Percentiles rank a stretch among this genome's conserved stretches.
Conservation (phyloP, 64 coral and sea anemone genomes). For the Anthopleura sola region DNA sequence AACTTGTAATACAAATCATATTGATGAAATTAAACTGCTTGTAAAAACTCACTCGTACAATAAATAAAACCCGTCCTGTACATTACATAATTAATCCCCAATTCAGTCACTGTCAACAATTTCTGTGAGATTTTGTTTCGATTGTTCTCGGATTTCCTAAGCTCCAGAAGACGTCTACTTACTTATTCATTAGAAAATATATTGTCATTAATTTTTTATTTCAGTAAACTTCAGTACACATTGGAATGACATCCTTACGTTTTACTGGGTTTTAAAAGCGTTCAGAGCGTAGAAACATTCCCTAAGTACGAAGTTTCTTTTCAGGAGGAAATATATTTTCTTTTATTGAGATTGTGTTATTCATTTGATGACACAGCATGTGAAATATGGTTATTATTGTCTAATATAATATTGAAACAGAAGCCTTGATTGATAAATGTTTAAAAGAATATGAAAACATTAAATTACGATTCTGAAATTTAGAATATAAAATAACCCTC, state of each 20-base stretch:
- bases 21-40: not conserved
- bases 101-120: not conserved
- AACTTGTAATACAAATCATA: no score
- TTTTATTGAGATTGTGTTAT: not conserved
- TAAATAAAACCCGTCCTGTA: not conserved
- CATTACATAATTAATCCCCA: not conserved
- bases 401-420: constrained; percentile 7
- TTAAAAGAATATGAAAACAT: not conserved
- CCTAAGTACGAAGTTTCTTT: not conserved
- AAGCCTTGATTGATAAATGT: not conserved
- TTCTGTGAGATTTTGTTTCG: not conserved
- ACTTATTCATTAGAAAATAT: not conserved
- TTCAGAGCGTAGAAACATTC: not conserved
- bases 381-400: not conserved
- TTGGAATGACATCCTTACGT: not conserved
- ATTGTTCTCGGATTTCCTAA: not conserved
- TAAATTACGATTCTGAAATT: not conserved
- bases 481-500: not conserved
- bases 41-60: not conserved
- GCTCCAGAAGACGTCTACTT: not conserved
- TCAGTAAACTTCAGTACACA: not conserved
- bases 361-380: not conserved
- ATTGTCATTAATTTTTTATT: not conserved
- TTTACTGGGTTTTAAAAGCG: not conserved
- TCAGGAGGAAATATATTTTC: not conserved